phyloP scores from a whole-genome alignment of 2,888 invertebrate species.

The Dasypogon diadema region DNA sequence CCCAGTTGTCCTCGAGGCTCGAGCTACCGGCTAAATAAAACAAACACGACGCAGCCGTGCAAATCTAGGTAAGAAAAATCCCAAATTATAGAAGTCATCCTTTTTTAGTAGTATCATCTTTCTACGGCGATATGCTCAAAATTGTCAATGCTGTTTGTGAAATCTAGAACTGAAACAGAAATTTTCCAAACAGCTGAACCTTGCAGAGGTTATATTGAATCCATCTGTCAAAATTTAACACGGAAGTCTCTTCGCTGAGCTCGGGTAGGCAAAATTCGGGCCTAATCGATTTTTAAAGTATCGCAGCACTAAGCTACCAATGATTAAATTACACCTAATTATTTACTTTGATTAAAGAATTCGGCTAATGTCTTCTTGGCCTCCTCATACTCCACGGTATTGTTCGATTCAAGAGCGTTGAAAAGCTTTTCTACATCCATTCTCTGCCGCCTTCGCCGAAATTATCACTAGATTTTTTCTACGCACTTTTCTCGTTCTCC shows the following conservation, averaged over 20 bases:
- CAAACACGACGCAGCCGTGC: too few species aligned
- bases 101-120: too few species aligned
- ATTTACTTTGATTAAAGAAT: constrained; percentile 78
- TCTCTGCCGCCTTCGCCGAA: constrained; percentile 53
- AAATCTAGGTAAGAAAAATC: too few species aligned
- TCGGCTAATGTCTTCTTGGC: constrained; percentile 78
- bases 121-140: too few species aligned
- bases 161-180: too few species aligned
- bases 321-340: constrained; percentile 46
- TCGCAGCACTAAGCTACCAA: neutral
- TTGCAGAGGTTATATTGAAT: neutral
- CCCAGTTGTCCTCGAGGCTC: too few species aligned
- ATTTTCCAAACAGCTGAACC: neutral
- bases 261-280: constrained; percentile 4
- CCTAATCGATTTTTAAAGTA: constrained; percentile 33
- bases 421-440: constrained; percentile 72
- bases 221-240: constrained; percentile 22
- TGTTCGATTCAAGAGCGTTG: constrained; percentile 77
- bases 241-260: neutral
- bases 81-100: too few species aligned
- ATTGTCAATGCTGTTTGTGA: too few species aligned
- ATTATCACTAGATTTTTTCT: constrained; percentile 60
- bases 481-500: constrained; percentile 59
- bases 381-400: constrained; percentile 75
- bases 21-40: too few species aligned